phyloP scores from a whole-genome alignment of 1,140 invertebrate species.

The Papilio dardanus region DNA sequence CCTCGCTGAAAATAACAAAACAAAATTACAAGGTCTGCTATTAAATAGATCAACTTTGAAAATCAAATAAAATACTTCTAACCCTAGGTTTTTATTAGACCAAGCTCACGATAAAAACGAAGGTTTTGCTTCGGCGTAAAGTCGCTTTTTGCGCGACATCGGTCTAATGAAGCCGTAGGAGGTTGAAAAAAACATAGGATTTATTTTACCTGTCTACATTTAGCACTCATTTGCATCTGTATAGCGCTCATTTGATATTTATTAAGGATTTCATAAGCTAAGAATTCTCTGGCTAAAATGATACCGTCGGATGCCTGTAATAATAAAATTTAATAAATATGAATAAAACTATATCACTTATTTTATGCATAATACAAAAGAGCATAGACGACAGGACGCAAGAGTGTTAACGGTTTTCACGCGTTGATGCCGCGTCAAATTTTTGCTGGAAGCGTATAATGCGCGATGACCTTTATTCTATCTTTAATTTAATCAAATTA shows the following conservation, averaged over 20 bases:
- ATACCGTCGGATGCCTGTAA: slow-evolving; percentile 51
- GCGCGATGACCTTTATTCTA: not conserved
- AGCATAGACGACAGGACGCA: too few relatives aligned
- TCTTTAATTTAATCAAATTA: too few relatives aligned
- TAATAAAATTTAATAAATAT: not conserved
- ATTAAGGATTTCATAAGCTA: slow-evolving; percentile 44
- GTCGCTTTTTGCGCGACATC: too few relatives aligned
- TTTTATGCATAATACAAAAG: too few relatives aligned
- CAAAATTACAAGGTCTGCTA: too few relatives aligned
- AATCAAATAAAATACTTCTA: too few relatives aligned
- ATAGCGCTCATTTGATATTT: slow-evolving; percentile 44
- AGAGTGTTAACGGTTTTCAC: too few relatives aligned
- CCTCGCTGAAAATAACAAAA: slow-evolving; percentile 43
- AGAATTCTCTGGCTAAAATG: slow-evolving; percentile 50
- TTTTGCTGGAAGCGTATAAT: not conserved
- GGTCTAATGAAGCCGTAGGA: too few relatives aligned
- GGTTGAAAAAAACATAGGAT: not conserved
- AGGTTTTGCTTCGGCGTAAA: too few relatives aligned
- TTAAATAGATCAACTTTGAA: too few relatives aligned
- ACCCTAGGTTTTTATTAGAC: too few relatives aligned
- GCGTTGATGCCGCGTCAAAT: not conserved
- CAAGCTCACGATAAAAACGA: too few relatives aligned
- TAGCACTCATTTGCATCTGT: slow-evolving; percentile 46
- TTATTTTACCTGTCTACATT: slow-evolving; percentile 47
- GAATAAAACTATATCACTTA: not conserved